Base-by-base conservation (phyloP, 1,140 invertebrate species). In the Phthorimaea operculella region DNA sequence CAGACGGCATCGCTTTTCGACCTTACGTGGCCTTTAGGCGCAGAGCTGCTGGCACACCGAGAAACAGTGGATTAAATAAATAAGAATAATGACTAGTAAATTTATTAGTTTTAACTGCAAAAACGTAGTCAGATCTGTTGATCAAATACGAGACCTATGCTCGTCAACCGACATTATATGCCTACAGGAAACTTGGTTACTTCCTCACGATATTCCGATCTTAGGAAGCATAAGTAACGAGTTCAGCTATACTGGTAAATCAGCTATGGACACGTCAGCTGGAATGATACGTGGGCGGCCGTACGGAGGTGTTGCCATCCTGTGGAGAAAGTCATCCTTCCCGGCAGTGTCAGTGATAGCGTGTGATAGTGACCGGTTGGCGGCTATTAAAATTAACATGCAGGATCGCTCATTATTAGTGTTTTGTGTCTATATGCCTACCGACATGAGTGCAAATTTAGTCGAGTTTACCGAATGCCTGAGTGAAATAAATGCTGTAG, bases 401-500 rank as follows among this genome's bases (percentile, higher is more conserved):
- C 11, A n/a, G 7, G 50, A 51, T n/a, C 50, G 28, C 11, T 11
- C 21, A 8, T 8, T 33, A 10, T 11, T 51, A 12, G 12, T 51
- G 9, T 34, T 51, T 12, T 51, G 2, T 33, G 50, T 51, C 1
- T 51, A 51, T 34, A 51, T 51, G 50, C 50, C 50, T n/a, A 33
- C 17, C 11, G 9, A 21, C 7, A 10, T 1, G 11, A 16, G 12
- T 5, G 47, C 11, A 5, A 55, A 55, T 49, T 14, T 55, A 6
- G 11, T 39, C 1, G 44, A 55, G 16, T 55, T 48, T 55, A 55
- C 47, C 12, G n/a, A 36, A 11, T 48, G 44, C n/a, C 11, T 55
- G 4, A 50, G 54, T 50, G 54, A 33, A 18, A 17, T 55, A 33
- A 49, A 17, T 18, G 54, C 54, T 16, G 36, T 55, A 34, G 33